phyloP scores from a whole-genome alignment of 1,140 invertebrate species.

The Trichonephila inaurata region DNA sequence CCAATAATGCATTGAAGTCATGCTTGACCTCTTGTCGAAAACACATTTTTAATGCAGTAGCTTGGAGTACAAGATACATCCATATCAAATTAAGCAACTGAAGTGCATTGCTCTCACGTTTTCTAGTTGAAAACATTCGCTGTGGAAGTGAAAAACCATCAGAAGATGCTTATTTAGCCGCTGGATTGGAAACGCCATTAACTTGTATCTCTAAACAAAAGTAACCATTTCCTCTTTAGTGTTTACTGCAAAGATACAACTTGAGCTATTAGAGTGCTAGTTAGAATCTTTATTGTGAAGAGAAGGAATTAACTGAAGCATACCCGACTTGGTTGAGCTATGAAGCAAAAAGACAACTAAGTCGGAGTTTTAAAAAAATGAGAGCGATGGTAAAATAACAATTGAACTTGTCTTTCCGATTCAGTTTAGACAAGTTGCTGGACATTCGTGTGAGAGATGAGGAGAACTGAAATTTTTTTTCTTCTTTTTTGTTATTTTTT shows the following conservation, averaged over 20 bases:
- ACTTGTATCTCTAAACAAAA: background rate
- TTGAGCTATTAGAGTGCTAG: constrained; percentile 32
- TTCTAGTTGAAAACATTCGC: background rate
- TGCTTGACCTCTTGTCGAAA: background rate
- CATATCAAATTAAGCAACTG: background rate
- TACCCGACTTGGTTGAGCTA: constrained; percentile 58
- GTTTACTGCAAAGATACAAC: background rate
- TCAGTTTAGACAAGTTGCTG: background rate
- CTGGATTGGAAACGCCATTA: background rate
- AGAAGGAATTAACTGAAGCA: constrained; percentile 31
- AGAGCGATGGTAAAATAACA: constrained; percentile 23
- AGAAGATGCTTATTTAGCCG: background rate
- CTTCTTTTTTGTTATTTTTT: background rate
- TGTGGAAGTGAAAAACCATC: background rate
- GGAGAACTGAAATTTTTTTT: background rate
- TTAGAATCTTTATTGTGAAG: background rate
- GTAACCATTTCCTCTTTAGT: background rate
- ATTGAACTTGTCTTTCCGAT: constrained; percentile 4
- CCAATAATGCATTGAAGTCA: background rate
- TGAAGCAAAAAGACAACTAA: background rate
- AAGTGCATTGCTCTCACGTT: background rate
- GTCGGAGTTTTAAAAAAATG: constrained; percentile 11
- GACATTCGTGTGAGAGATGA: background rate
- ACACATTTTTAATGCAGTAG: background rate
- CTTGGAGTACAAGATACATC: background rate